These are phyloP conservation scores for Takifugu rubripes DNA, from an alignment of 2,797 vertebrate species.

Conservation along the genomic window DNA sequence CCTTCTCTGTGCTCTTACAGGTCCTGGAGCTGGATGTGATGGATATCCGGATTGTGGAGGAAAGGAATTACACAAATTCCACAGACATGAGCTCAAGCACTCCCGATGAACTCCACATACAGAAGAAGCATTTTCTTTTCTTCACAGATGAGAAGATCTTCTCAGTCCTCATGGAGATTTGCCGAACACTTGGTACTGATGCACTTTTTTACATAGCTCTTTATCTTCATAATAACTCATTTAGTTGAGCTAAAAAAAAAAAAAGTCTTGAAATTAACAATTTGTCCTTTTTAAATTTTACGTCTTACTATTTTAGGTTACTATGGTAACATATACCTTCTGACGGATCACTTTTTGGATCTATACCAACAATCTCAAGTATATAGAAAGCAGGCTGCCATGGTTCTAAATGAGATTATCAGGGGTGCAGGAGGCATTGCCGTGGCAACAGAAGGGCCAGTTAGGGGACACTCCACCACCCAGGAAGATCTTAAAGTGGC, in stretches of 20 bases:
- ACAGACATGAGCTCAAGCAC: constrained; percentile 35
- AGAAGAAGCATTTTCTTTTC: constrained; percentile 86
- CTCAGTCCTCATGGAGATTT: constrained; percentile 82
- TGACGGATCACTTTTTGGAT: constrained; percentile 88
- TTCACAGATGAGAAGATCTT: constrained; percentile 85
- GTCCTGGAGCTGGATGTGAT: constrained; percentile 88
- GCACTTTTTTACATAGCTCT: not conserved
- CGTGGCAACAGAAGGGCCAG: constrained; percentile 28
- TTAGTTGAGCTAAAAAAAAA: not conserved
- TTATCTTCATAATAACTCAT: not conserved
- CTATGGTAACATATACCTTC: constrained; percentile 85
- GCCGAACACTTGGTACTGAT: constrained; percentile 73
- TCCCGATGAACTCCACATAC: constrained; percentile 29
- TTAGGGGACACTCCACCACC: constrained; percentile 23
- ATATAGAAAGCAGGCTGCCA: constrained; percentile 89
- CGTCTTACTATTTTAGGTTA: constrained; percentile 59
- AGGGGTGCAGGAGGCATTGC: constrained; percentile 78
- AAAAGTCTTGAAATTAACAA: not conserved
- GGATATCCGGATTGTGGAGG: constrained; percentile 86
- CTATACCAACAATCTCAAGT: constrained; percentile 79
- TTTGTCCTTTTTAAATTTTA: not conserved
- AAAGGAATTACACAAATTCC: constrained; percentile 52
- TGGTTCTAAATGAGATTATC: constrained; percentile 87
- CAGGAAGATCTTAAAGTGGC: constrained; percentile 76
- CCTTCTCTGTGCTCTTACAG: constrained; percentile 25